Percentiles rank a stretch among this genome's conserved stretches.
Evolutionary conservation across 2,797 vertebrate species (phyloP).

Genomic region (Pangasius krempfi): DNA sequence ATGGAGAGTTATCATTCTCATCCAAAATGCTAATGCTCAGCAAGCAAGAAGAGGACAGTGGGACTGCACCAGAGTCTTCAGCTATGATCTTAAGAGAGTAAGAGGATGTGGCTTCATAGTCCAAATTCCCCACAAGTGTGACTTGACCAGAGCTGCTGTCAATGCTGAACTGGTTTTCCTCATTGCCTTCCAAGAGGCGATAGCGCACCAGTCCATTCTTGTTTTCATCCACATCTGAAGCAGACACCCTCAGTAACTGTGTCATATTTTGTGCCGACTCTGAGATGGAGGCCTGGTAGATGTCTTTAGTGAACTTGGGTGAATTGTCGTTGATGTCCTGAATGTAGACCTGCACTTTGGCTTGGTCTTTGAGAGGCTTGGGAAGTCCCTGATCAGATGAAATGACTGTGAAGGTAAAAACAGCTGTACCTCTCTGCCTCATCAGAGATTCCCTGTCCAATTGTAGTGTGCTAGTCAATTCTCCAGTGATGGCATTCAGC

Average conservation of each 20-base stretch:
- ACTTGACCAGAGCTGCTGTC: constrained; percentile 88
- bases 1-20: constrained; percentile 95
- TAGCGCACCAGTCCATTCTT: constrained; percentile 89
- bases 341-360: constrained; percentile 93
- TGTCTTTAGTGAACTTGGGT: constrained; percentile 94
- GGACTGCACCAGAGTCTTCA: constrained; percentile 80
- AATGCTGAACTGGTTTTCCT: constrained; percentile 87
- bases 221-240: constrained; percentile 94
- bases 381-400: constrained; percentile 94
- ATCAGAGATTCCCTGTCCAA: constrained; percentile 93
- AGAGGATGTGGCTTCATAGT: constrained; percentile 87
- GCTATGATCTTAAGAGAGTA: constrained; percentile 92
- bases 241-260: constrained; percentile 90
- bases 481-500: constrained; percentile 86
- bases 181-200: constrained; percentile 86
- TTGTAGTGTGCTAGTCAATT: constrained; percentile 85
- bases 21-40: constrained; percentile 90
- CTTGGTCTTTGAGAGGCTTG: constrained; percentile 92
- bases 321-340: constrained; percentile 95
- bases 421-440: constrained; percentile 89
- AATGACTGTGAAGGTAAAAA: constrained; percentile 87
- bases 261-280: constrained; percentile 90
- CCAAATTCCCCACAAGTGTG: constrained; percentile 86
- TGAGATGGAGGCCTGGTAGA: constrained; percentile 94
- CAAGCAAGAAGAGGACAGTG: constrained; percentile 89